Percentiles rank a stretch among this genome's conserved stretches.
phyloP scores from a whole-genome alignment of 2,888 invertebrate genomes.

The Anodontia alba region DNA sequence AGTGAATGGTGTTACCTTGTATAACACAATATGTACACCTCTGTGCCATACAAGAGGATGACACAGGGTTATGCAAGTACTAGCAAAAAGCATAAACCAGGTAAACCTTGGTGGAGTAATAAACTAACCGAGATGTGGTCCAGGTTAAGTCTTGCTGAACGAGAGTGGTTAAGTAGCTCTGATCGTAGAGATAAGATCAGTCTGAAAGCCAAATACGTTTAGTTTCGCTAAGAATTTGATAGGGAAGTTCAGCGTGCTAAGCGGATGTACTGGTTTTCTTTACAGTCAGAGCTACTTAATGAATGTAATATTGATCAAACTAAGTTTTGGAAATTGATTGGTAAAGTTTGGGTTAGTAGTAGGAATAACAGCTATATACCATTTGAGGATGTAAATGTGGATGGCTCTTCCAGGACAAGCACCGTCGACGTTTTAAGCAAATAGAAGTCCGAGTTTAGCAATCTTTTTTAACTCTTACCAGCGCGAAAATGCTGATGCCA shows the following conservation, averaged over 20 bases:
- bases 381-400: no score
- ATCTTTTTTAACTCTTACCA: no score
- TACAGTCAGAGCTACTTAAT: slow-evolving; percentile 24
- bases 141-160: slow-evolving; percentile 13
- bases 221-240: slow-evolving; percentile 27
- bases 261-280: slow-evolving; percentile 15
- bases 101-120: slow-evolving; percentile 40
- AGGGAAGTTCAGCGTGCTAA: slow-evolving; percentile 32
- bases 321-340: no score
- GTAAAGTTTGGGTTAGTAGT: no score
- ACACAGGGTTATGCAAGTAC: background rate
- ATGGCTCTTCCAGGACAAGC: no score
- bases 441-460: no score
- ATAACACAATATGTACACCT: slow-evolving; percentile 20
- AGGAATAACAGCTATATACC: no score
- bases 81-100: slow-evolving; percentile 13
- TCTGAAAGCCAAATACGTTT: slow-evolving; percentile 8
- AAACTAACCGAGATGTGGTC: slow-evolving; percentile 24
- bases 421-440: no score
- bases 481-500: no score
- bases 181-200: background rate
- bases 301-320: no score
- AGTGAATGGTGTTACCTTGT: slow-evolving; percentile 21
- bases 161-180: slow-evolving; percentile 3
- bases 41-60: slow-evolving; percentile 15